Evolutionary conservation across 2,888 invertebrate species (phyloP).

Genomic region (Rhopalosiphum nymphaeae): DNA sequence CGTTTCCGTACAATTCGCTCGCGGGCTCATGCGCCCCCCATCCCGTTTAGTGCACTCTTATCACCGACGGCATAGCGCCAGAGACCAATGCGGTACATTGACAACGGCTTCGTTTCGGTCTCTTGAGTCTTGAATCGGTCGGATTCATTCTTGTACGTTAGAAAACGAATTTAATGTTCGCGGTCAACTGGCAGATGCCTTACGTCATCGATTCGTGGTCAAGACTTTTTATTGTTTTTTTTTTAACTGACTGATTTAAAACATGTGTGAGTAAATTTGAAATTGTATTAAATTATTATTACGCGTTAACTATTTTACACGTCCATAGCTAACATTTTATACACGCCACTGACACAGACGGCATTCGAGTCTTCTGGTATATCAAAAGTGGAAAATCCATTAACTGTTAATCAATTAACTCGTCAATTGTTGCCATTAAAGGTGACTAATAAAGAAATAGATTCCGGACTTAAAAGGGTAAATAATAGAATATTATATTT

Average conservation of each 20-base stretch:
- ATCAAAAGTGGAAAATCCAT: conserved; percentile 15
- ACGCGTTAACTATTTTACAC: background rate
- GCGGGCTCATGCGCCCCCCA: background rate
- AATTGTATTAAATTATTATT: background rate
- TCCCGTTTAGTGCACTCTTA: background rate
- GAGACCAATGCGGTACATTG: background rate
- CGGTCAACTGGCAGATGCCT: background rate
- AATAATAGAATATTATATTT: background rate
- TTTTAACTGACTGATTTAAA: background rate
- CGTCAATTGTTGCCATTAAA: conserved; percentile 44
- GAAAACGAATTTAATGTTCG: background rate
- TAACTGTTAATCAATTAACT: conserved; percentile 44
- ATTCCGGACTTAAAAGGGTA: conserved; percentile 41
- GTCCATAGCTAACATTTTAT: conserved; percentile 39
- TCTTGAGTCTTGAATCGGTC: background rate
- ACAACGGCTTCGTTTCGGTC: background rate
- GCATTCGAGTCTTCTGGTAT: conserved; percentile 34
- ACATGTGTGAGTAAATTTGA: conserved; percentile 40
- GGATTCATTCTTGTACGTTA: background rate
- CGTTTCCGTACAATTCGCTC: background rate
- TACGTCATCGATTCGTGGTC: background rate
- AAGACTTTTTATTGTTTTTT: background rate
- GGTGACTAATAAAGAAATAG: conserved; percentile 55
- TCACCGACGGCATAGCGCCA: background rate
- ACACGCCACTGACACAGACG: background rate